Percentiles rank a stretch among this genome's conserved stretches.
Conservation (phyloP, 2,113 vertebrate species). For the Myotis lucifugus region DNA sequence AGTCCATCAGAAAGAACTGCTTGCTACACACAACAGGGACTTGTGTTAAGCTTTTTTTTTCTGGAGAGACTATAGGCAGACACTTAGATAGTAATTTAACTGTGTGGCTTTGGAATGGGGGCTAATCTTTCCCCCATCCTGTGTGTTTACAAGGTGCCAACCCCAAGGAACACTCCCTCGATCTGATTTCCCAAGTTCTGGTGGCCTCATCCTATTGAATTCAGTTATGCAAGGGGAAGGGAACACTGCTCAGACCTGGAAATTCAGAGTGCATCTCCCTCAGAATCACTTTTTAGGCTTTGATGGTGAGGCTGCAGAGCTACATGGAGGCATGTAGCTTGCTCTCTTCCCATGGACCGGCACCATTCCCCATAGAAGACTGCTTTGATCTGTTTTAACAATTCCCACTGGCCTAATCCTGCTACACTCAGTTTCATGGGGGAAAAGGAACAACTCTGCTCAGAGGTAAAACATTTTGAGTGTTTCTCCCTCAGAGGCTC, state of each 20-base stretch:
- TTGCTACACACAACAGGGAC: neutral
- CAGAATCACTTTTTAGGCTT: neutral
- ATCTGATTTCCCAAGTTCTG: neutral
- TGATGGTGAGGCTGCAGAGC: neutral
- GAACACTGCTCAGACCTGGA: neutral
- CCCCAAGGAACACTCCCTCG: neutral
- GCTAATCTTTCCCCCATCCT: neutral
- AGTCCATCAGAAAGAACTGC: neutral
- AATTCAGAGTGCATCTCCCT: neutral
- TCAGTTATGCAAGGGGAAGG: neutral
- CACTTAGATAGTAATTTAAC: neutral
- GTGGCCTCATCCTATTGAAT: neutral
- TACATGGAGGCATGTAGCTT: neutral
- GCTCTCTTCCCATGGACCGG: neutral
- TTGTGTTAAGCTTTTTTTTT: neutral
- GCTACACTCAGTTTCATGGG: neutral
- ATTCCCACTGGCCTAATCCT: neutral
- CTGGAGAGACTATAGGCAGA: neutral
- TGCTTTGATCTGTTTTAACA: neutral
- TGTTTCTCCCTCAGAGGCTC: neutral
- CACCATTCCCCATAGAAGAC: neutral
- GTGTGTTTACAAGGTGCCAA: neutral
- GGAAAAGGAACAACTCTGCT: neutral
- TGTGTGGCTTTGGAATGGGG: neutral
- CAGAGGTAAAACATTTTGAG: neutral